Percentiles rank a stretch among this genome's conserved stretches.
Conservation (phyloP, 1,140 invertebrate genomes). For the Trypoxylus dichotomus region DNA sequence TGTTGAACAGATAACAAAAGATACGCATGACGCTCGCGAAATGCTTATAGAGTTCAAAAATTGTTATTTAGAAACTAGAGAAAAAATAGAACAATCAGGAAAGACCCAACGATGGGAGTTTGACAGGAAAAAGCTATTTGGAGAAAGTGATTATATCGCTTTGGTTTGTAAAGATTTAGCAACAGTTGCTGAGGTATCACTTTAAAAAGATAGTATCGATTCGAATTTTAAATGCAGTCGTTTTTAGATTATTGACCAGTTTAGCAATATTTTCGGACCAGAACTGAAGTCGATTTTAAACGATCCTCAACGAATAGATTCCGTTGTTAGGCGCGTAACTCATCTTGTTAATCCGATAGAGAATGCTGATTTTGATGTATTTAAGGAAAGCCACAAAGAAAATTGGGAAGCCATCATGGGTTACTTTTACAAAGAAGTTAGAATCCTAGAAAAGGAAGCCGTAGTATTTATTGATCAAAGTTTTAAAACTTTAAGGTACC, state of each 20-base stretch:
- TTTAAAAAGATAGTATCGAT: not conserved
- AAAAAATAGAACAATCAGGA: slow-evolving; percentile 79
- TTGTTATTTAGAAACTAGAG: slow-evolving; percentile 71
- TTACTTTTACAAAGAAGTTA: slow-evolving; percentile 74
- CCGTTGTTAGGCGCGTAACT: slow-evolving; percentile 72
- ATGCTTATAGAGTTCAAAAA: slow-evolving; percentile 79
- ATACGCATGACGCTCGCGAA: slow-evolving; percentile 56
- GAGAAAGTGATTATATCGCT: slow-evolving; percentile 80
- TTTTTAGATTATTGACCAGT: slow-evolving; percentile 73
- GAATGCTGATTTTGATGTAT: slow-evolving; percentile 80
- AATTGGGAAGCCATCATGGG: slow-evolving; percentile 82
- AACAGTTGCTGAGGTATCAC: slow-evolving; percentile 67
- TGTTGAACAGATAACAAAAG: slow-evolving; percentile 36
- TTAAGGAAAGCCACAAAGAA: slow-evolving; percentile 71
- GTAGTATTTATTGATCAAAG: slow-evolving; percentile 83
- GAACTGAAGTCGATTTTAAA: slow-evolving; percentile 84
- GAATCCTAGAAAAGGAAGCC: slow-evolving; percentile 76
- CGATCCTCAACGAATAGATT: slow-evolving; percentile 82
- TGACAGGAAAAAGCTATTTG: slow-evolving; percentile 77
- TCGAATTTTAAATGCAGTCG: not conserved
- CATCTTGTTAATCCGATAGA: slow-evolving; percentile 73
- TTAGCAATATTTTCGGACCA: slow-evolving; percentile 85
- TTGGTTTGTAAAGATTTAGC: slow-evolving; percentile 76
- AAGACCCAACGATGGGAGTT: slow-evolving; percentile 89
- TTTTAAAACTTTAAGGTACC: slow-evolving; percentile 71